Percentiles rank a stretch among this genome's conserved stretches.
These are phyloP conservation scores for Rhadina sibilatrix DNA, from an alignment of 2,113 vertebrate genomes.

Conservation along the genomic window DNA sequence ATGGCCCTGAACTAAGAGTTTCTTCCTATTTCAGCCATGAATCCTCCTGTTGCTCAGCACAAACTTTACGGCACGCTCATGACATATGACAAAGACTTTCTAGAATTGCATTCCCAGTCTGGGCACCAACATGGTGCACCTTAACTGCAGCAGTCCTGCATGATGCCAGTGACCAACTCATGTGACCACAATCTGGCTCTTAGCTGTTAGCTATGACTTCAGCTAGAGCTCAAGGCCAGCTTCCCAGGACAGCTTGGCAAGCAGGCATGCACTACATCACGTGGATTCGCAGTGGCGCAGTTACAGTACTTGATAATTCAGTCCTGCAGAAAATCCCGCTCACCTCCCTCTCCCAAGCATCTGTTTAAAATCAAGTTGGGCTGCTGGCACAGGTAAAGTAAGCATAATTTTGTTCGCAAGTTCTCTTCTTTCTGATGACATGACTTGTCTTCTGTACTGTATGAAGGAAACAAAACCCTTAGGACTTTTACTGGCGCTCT, in stretches of 20 bases:
- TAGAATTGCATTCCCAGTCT: neutral
- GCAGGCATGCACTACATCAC: neutral
- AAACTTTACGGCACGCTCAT: accelerated
- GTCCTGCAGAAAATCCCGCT: constrained; percentile 11
- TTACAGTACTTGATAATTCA: neutral
- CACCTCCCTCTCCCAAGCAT: neutral
- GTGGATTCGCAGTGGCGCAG: neutral
- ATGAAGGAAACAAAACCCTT: neutral
- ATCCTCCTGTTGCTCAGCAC: neutral
- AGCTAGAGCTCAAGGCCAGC: neutral
- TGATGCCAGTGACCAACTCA: neutral
- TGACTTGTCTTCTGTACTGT: neutral
- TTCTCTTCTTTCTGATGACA: neutral
- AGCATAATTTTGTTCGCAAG: neutral
- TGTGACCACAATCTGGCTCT: neutral
- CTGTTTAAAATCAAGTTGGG: neutral
- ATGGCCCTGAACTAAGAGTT: neutral
- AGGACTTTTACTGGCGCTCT: neutral
- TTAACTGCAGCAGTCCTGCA: neutral
- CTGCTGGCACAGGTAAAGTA: neutral
- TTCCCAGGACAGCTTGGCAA: constrained; percentile 27
- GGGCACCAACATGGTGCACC: neutral
- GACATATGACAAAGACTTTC: neutral
- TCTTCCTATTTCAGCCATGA: neutral
- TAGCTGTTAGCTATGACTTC: constrained; percentile 12